phyloP scores from a whole-genome alignment of 2,113 vertebrate genomes.

The Tauraco erythrolophus region DNA sequence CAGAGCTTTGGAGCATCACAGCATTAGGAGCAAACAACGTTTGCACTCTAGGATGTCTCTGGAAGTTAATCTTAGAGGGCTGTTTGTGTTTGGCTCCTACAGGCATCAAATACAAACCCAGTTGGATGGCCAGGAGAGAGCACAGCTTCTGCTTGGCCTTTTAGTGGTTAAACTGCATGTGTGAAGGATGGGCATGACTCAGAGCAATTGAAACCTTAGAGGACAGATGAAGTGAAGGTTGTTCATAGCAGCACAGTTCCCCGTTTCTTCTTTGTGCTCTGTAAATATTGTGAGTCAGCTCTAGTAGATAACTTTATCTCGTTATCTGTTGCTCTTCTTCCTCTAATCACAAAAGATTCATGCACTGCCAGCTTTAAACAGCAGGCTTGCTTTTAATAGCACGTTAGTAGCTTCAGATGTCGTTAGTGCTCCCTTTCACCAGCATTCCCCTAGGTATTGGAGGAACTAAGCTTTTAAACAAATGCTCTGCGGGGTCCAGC shows the following conservation, averaged over 20 bases:
- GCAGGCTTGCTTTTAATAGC: constrained; percentile 30
- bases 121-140: background rate
- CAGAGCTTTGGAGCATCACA: background rate
- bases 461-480: constrained; percentile 9
- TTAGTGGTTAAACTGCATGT: background rate
- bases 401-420: background rate
- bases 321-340: constrained; percentile 9
- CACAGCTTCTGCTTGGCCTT: background rate
- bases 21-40: background rate
- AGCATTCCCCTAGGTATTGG: background rate
- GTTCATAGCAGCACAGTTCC: background rate
- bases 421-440: constrained; percentile 2
- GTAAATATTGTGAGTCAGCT: background rate
- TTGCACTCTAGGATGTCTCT: background rate
- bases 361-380: background rate
- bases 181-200: background rate
- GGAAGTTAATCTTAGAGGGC: background rate
- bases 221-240: background rate
- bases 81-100: background rate
- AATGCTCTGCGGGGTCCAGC: background rate
- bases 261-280: background rate
- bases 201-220: background rate
- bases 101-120: background rate
- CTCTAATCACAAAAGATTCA: constrained; percentile 33
- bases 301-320: background rate